A percentile compares a stretch with the other conserved stretches of the same genome.
Conservation (phyloP, 2,888 invertebrate species). For the Ophion ventricosus region DNA sequence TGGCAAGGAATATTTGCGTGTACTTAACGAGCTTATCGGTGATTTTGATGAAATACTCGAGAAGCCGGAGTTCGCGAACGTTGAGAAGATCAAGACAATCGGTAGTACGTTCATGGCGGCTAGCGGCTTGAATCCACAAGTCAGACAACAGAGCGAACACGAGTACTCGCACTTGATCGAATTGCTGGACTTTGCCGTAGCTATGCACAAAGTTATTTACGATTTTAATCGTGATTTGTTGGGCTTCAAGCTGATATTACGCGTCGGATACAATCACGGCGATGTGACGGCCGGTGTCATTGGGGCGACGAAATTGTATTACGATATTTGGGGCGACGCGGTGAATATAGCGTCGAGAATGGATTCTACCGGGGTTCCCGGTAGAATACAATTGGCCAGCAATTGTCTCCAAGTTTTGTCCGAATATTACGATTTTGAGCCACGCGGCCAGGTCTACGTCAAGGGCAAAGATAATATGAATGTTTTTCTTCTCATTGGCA, state of each 20-base stretch:
- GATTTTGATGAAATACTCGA: conserved; percentile 97
- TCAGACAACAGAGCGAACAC: conserved; percentile 88
- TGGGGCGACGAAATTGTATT: conserved; percentile 97
- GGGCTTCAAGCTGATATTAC: conserved; percentile 93
- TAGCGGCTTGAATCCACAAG: conserved; percentile 94
- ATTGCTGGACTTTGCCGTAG: conserved; percentile 96
- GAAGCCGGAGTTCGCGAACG: conserved; percentile 91
- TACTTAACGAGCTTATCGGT: conserved; percentile 97
- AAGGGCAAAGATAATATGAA: conserved; percentile 99
- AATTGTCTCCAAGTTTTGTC: conserved; percentile 89
- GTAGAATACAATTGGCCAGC: conserved; percentile 93
- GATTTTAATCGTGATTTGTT: conserved; percentile 95
- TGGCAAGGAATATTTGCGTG: conserved; percentile 96
- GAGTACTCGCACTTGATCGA: conserved; percentile 92
- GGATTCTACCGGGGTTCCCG: conserved; percentile 97
- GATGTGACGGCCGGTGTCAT: conserved; percentile 99
- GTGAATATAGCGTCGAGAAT: conserved; percentile 98
- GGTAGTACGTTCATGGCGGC: conserved; percentile 99
- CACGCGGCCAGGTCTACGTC: conserved; percentile 96
- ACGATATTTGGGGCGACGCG: conserved; percentile 99
- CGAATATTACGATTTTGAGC: conserved; percentile 93
- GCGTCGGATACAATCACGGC: conserved; percentile 96
- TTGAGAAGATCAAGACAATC: conserved; percentile 99
- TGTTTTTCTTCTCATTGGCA: conserved; percentile 90
- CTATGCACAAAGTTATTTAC: conserved; percentile 94